These are phyloP conservation scores for Alosa alosa DNA, from an alignment of 2,113 vertebrate genomes.

Conservation along the genomic window DNA sequence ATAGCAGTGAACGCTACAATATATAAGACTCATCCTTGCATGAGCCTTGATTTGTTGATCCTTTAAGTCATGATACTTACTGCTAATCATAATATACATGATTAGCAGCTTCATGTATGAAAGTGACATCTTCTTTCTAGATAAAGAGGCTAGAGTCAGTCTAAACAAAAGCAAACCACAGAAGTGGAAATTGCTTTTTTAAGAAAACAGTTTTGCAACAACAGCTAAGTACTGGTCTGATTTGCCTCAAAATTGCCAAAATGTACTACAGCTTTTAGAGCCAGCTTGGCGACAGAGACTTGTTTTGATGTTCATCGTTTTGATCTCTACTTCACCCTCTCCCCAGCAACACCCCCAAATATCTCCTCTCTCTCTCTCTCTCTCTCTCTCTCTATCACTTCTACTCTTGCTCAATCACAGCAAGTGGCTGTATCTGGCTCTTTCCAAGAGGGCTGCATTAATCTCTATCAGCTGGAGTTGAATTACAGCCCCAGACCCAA, in stretches of 20 bases:
- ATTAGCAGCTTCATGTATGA: too few relatives aligned
- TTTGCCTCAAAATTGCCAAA: background rate
- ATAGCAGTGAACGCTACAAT: too few relatives aligned
- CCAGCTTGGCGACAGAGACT: background rate
- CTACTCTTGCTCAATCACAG: background rate
- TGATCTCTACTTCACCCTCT: background rate
- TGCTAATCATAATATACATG: too few relatives aligned
- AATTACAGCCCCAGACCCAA: slow-evolving; percentile 22
- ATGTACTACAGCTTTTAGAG: background rate
- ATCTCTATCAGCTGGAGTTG: slow-evolving; percentile 35
- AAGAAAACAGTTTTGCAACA: background rate
- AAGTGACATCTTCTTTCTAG: too few relatives aligned
- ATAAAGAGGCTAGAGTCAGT: too few relatives aligned
- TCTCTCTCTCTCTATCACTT: background rate
- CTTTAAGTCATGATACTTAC: too few relatives aligned
- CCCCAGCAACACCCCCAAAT: background rate
- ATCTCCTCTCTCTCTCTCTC: background rate
- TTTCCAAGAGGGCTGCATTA: slow-evolving; percentile 11
- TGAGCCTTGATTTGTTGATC: too few relatives aligned
- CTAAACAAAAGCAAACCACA: background rate
- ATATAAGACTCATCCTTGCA: too few relatives aligned
- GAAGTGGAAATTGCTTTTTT: background rate
- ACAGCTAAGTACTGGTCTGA: background rate
- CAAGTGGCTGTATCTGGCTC: background rate
- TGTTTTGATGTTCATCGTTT: slow-evolving; percentile 1